Percentiles rank a stretch among this genome's conserved stretches.
Conservation (phyloP, 2,797 vertebrate species). For the Pangasius sanitwongsei region DNA sequence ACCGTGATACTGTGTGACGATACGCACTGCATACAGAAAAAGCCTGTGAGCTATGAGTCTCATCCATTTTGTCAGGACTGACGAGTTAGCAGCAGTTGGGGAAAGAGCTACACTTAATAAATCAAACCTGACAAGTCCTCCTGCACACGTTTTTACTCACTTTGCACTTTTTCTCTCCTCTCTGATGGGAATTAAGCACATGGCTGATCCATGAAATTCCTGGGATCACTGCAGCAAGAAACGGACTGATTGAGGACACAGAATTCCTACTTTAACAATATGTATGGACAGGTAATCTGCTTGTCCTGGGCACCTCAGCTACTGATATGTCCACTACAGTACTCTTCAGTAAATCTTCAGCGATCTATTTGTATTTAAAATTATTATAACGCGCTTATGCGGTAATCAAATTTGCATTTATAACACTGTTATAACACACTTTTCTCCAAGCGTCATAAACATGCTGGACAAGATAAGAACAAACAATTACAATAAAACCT, state of each 20-base stretch:
- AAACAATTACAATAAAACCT: background rate
- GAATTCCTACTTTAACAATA: background rate
- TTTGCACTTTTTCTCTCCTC: slow-evolving; percentile 60
- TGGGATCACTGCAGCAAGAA: background rate
- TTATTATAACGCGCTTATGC: background rate
- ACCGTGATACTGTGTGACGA: slow-evolving; percentile 14
- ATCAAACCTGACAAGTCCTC: slow-evolving; percentile 88
- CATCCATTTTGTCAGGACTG: slow-evolving; percentile 81
- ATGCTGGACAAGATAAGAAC: background rate
- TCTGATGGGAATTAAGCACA: slow-evolving; percentile 25
- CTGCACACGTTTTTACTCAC: slow-evolving; percentile 79
- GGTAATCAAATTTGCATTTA: background rate
- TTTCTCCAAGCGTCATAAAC: background rate
- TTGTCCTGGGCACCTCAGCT: background rate
- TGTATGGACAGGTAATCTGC: background rate
- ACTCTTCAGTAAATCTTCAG: background rate
- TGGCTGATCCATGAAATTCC: slow-evolving; percentile 20
- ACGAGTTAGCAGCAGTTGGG: slow-evolving; percentile 84
- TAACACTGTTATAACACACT: background rate
- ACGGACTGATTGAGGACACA: background rate
- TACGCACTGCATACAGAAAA: slow-evolving; percentile 61
- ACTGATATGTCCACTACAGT: background rate
- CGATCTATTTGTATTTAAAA: background rate
- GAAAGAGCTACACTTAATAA: slow-evolving; percentile 84
- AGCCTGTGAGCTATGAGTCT: slow-evolving; percentile 69